Base-by-base conservation (phyloP, 2,888 invertebrate genomes). In the Scelioninae gen. 2 region DNA sequence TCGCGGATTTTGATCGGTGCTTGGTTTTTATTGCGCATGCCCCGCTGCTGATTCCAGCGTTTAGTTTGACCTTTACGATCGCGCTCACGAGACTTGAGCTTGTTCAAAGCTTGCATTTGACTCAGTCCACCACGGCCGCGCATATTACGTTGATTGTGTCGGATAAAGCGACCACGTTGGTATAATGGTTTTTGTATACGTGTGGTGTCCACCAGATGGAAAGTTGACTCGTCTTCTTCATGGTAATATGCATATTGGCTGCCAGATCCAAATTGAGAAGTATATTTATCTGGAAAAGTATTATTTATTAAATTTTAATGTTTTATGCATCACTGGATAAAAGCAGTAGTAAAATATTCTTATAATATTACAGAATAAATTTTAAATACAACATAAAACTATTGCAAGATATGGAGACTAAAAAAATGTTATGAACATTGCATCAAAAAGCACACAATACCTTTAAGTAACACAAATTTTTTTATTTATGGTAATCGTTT, bases 181-280 rank as follows among this genome's bases (percentile, higher is more conserved):
- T 97, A 97, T 10, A 95, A 93, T 2, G 96, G 96, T 83, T 95
- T 95, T 81, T 94, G 94, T 1, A 94, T 91, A 28, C 95, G 90
- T 0, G 96, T 93, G 0, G 96, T 97, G 83, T 98, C 98, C 78
- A 99, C 99, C 88, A 99, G 88, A 86, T 98, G 98, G 91, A 99
- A 99, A 53, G 96, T 95, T 78, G 95, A 95, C 86, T 99, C 99
- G 85, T 99, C 99, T 85, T 99, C 98, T 81, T 99, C 99, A 81
- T 98, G 98, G 85, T 95, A 97, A 86, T 99, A 99, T 0, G 98
- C 96, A 87, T 99, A 99, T 81, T 98, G 98, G 82, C 94, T 96
- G 43, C 96, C 97, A 77, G 96, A 95, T 65, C 96, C 96, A 87
- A 96, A 96, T 79, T 95, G 94, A 2, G 96, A 96, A 43, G 94